These are phyloP conservation scores for Mus spicilegus DNA, from an alignment of 2,113 vertebrate species.

Conservation along the genomic window DNA sequence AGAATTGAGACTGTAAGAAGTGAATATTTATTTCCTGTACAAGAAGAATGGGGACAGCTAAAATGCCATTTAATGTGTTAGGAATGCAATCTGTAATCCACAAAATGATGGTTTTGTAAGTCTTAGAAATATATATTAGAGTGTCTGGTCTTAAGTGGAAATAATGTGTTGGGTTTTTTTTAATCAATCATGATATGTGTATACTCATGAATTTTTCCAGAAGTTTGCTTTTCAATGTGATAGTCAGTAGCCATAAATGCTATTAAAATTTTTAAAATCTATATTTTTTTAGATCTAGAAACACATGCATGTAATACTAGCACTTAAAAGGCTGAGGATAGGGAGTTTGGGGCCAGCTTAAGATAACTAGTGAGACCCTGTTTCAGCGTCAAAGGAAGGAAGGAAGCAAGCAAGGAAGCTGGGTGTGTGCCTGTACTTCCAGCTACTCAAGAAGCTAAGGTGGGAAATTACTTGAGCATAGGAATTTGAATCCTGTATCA, in stretches of 20 bases:
- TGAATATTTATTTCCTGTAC: slow-evolving; percentile 24
- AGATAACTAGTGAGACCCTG: background rate
- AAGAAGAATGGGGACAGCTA: slow-evolving; percentile 44
- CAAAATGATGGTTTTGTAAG: slow-evolving; percentile 49
- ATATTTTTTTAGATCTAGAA: background rate
- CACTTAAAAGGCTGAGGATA: background rate
- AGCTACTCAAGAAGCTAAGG: background rate
- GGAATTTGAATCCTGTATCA: background rate
- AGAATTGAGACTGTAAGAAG: slow-evolving; percentile 22
- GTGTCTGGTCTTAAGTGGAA: slow-evolving; percentile 41
- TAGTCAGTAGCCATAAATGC: slow-evolving; percentile 9
- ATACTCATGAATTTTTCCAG: slow-evolving; percentile 37
- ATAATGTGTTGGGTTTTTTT: background rate
- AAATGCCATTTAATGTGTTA: slow-evolving; percentile 65
- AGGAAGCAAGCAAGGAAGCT: background rate
- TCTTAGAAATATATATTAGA: slow-evolving; percentile 48
- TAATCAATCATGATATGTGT: background rate
- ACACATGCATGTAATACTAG: background rate
- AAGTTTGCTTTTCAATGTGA: background rate
- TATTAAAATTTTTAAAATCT: slow-evolving; percentile 10
- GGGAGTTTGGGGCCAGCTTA: background rate
- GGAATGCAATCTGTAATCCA: background rate
- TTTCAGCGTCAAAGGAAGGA: background rate
- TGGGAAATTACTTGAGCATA: background rate
- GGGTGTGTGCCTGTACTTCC: background rate